Evolutionary conservation across 2,113 vertebrate species (phyloP), one percentile per base, ranked within the genome.

Genomic region (Sebastes schlegelii): DNA sequence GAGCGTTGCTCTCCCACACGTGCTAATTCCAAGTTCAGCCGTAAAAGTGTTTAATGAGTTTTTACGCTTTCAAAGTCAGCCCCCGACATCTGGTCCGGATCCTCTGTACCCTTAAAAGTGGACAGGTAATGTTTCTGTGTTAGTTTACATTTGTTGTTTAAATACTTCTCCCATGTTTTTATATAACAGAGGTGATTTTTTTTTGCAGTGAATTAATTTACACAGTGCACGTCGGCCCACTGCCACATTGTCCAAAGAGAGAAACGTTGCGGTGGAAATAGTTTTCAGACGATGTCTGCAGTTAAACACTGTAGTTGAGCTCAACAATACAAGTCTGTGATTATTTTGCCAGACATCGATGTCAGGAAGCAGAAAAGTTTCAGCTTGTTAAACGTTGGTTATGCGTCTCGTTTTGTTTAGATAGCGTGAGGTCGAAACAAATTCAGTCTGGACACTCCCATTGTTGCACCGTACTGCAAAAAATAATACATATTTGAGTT

Each of bases 31-130:
- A 54, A 74, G 83, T 90, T 86, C 62, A 77, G 86, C 77, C 72
- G 68, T 92, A 85, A 93, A 93, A 57, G 51, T 12, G 4, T 88
- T 93, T 89, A 80, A 91, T 89, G 86, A 88, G 86, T 72, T 84
- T 79, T 72, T 26, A 69, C 62, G 19, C 86, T 81, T 91, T 86
- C 73, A 89, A 80, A 90, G 87, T 83, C 66, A 11, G 49, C 64
- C 52, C 26, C 63, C 62, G 21, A 91, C 93, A 93, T 94, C 92
- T 93, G 93, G 88, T 88, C 63, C 79, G 66, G 67, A 65, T 88
- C 67, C 17, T 23, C 64, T 69, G 26, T 46, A 16, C 52, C 34
- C 48, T 80, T 34, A 34, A 23, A 85, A 78, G 79, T n/a, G n/a
- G 77, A 26, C 81, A 86, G 78, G 49, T 87, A 68, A 58, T 12